Percentiles rank a stretch among this genome's conserved stretches.
phyloP scores from a whole-genome alignment of 2,113 vertebrate genomes.

The pig (Sus scrofa) region DNA sequence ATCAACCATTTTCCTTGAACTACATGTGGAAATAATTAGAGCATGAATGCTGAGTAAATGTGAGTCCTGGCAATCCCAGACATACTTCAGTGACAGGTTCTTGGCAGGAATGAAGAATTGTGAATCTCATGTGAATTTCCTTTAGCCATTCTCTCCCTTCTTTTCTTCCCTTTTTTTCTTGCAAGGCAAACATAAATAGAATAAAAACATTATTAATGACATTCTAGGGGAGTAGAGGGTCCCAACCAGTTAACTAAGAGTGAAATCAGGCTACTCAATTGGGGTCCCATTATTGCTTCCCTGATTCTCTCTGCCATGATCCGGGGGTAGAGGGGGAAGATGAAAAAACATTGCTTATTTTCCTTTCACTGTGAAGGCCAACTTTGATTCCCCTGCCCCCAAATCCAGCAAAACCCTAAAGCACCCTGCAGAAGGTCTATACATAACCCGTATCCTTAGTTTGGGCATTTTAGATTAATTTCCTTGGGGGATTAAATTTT shows the following conservation, averaged over 20 bases:
- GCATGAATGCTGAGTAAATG: conserved; percentile 76
- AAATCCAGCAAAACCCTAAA: conserved; percentile 3
- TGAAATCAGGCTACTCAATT: not conserved
- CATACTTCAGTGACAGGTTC: conserved; percentile 83
- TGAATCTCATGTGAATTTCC: conserved; percentile 81
- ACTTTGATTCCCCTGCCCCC: not conserved
- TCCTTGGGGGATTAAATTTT: not conserved
- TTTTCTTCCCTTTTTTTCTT: conserved; percentile 49
- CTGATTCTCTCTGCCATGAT: not conserved
- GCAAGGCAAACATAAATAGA: conserved; percentile 66
- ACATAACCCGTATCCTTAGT: not conserved
- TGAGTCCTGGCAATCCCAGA: conserved; percentile 75
- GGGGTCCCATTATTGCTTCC: not conserved
- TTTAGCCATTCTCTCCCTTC: conserved; percentile 55
- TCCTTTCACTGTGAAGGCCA: conserved; percentile 31
- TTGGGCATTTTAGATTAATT: not conserved
- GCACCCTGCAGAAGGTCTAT: not conserved
- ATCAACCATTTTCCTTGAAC: conserved; percentile 75
- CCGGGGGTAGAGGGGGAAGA: not conserved
- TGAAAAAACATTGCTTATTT: not conserved
- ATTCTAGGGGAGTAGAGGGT: conserved; percentile 33
- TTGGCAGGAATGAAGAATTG: conserved; percentile 78
- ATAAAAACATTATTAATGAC: conserved; percentile 62
- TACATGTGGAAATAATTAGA: conserved; percentile 84
- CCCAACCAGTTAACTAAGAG: conserved; percentile 51